These are phyloP conservation scores for Sisor rabdophorus DNA, from an alignment of 2,113 vertebrate species.

Conservation along the genomic window DNA sequence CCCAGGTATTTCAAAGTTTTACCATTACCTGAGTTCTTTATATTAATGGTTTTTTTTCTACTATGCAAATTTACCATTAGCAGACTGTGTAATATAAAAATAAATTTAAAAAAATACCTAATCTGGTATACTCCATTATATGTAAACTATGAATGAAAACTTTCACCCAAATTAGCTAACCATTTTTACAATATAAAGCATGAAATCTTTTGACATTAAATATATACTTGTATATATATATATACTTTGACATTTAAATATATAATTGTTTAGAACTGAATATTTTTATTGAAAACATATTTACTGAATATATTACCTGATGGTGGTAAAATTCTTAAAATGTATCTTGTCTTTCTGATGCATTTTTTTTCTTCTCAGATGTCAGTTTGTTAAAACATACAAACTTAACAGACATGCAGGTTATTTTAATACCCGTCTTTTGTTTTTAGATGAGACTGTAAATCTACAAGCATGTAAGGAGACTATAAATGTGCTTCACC, in stretches of 20 bases:
- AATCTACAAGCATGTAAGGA: slow-evolving; percentile 52
- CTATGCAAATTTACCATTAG: not conserved
- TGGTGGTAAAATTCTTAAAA: not conserved
- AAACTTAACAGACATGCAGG: not conserved
- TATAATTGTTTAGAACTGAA: not conserved
- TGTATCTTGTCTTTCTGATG: not conserved
- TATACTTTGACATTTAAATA: too few species aligned
- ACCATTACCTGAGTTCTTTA: not conserved
- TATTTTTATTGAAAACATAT: not conserved
- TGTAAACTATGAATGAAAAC: too few species aligned
- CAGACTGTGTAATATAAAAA: not conserved
- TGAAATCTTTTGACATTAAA: too few species aligned
- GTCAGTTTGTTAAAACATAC: not conserved
- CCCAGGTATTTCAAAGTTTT: slow-evolving; percentile 7
- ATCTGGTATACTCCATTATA: too few species aligned
- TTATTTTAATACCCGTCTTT: not conserved
- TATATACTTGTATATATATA: too few species aligned
- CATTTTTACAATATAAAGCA: too few species aligned
- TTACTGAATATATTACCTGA: too few species aligned
- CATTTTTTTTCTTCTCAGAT: not conserved
- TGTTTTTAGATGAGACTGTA: slow-evolving; percentile 30
- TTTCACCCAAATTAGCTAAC: too few species aligned
- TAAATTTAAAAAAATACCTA: not conserved
- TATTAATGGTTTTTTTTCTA: too few species aligned
- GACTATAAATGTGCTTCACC: slow-evolving; percentile 53